phyloP scores from a whole-genome alignment of 2,113 vertebrate genomes.

The Psittacus erithacus region DNA sequence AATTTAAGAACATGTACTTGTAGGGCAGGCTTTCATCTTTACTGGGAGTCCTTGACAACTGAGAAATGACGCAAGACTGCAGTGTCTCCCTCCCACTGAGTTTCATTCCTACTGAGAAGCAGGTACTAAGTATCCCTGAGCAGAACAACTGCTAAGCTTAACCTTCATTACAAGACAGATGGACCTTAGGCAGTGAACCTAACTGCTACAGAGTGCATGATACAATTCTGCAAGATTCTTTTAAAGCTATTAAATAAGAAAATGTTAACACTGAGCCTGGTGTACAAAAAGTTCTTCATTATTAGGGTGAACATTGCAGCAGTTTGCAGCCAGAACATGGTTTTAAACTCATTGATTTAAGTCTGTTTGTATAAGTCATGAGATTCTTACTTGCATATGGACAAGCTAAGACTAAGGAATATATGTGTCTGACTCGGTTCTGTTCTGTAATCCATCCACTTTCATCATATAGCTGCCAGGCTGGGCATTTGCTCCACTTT shows the following conservation, averaged over 20 bases:
- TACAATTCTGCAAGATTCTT: not conserved
- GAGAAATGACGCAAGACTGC: not conserved
- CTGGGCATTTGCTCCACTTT: not conserved
- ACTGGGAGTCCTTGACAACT: not conserved
- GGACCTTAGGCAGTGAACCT: not conserved
- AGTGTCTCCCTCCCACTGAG: not conserved
- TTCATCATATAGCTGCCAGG: not conserved
- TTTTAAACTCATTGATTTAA: not conserved
- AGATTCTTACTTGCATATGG: not conserved
- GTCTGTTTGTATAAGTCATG: not conserved
- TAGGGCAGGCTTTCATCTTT: not conserved
- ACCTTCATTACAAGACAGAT: not conserved
- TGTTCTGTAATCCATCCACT: not conserved
- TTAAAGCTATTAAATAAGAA: not conserved
- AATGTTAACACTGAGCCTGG: not conserved
- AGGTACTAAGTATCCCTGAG: not conserved
- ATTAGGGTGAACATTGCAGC: not conserved
- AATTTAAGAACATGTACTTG: not conserved
- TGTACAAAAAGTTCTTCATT: not conserved
- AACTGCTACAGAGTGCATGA: not conserved
- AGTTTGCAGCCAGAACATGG: not conserved
- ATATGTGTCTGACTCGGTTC: not conserved
- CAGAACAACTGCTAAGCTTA: not conserved
- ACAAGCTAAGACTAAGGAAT: not conserved
- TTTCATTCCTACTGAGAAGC: not conserved